These are phyloP conservation scores for Scalopus aquaticus DNA, from an alignment of 2,113 vertebrate genomes.

Conservation along the genomic window DNA sequence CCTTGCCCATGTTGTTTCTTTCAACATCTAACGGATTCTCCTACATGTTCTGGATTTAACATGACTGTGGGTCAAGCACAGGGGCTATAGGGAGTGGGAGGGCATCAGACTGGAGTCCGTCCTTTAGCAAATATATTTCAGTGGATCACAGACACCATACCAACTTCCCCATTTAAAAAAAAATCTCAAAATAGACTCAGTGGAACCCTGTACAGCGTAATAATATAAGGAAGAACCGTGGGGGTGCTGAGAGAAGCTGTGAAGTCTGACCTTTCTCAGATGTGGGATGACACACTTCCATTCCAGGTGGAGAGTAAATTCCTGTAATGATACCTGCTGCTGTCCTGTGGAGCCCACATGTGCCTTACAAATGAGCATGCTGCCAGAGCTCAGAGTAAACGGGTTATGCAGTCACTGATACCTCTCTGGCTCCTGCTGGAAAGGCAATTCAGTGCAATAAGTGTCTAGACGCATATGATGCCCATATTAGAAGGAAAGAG, in stretches of 20 bases:
- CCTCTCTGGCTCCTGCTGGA: not conserved
- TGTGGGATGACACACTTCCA: constrained; percentile 45
- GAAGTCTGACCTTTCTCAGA: constrained; percentile 55
- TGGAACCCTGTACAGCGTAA: not conserved
- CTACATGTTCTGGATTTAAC: not conserved
- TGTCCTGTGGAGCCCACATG: not conserved
- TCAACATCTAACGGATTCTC: not conserved
- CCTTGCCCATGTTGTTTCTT: not conserved
- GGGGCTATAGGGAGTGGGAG: not conserved
- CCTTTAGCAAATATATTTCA: constrained; percentile 51
- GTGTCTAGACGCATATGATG: not conserved
- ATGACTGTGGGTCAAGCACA: not conserved
- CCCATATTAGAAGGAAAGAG: not conserved
- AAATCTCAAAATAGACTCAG: constrained; percentile 49
- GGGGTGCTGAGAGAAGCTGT: constrained; percentile 34
- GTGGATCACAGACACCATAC: constrained; percentile 52
- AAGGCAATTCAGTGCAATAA: not conserved
- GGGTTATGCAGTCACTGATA: not conserved
- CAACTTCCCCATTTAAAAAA: constrained; percentile 14
- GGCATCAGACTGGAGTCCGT: not conserved
- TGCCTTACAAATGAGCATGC: not conserved
- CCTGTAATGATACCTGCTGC: not conserved
- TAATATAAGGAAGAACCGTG: not conserved
- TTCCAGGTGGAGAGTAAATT: constrained; percentile 33
- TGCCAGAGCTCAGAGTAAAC: not conserved